Conservation (phyloP, 2,113 vertebrate genomes). For the Tautogolabrus adspersus region DNA sequence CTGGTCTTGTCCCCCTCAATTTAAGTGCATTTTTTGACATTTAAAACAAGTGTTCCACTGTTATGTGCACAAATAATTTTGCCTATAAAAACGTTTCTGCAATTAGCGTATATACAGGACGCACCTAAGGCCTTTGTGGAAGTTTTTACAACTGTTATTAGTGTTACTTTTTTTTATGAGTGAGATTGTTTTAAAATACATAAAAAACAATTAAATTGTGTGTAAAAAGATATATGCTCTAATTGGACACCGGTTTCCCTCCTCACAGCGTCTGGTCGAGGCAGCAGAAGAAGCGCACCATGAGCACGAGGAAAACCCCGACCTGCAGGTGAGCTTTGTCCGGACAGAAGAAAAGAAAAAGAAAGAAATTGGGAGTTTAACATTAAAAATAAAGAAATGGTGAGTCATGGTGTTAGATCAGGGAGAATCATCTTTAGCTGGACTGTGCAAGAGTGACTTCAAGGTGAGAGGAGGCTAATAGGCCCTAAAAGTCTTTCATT, state of each 20-base stretch:
- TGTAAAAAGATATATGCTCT: neutral
- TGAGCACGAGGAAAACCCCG: conserved; percentile 96
- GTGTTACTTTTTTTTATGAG: no score
- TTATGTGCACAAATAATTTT: no score
- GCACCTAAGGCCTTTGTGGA: no score
- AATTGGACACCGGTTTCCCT: neutral
- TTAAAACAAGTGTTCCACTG: no score
- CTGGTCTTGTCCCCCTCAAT: no score
- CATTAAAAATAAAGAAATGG: neutral
- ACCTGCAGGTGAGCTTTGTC: conserved; percentile 91
- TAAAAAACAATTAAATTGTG: neutral
- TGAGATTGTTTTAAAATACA: no score
- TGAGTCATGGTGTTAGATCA: conserved; percentile 14
- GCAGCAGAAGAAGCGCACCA: conserved; percentile 97
- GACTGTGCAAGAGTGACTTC: conserved; percentile 33
- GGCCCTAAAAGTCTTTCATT: conserved; percentile 65
- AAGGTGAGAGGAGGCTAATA: conserved; percentile 68
- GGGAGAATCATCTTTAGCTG: conserved; percentile 37
- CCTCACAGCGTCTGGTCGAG: conserved; percentile 92
- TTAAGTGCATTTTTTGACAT: no score
- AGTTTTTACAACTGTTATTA: no score
- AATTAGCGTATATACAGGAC: no score
- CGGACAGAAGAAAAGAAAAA: neutral
- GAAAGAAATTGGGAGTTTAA: neutral
- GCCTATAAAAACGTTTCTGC: no score